Evolutionary conservation across 2,888 invertebrate genomes (phyloP), one percentile per base, ranked within the genome.

Genomic region (Clostera curtula): DNA sequence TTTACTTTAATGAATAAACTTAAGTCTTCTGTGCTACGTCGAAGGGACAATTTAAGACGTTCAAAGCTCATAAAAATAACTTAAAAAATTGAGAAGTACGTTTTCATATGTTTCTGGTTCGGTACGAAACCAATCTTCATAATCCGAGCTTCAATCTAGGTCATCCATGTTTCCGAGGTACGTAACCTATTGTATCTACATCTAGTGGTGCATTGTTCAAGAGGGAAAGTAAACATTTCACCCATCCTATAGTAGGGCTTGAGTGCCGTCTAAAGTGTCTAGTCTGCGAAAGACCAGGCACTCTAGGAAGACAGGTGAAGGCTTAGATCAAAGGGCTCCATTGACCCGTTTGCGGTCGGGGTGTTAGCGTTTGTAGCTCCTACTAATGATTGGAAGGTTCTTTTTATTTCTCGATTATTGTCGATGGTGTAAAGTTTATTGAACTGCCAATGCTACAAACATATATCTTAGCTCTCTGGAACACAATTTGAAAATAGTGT

Each of bases 251-350:
- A 59, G 62, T 57, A 54, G 53, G 55, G 47, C 56, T 57, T 55
- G 50, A 63, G 65, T 57, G 40, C 42, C 44, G 39, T 36, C 49
- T 47, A 49, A 64, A 74, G 73, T 67, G 71, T 67, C 67, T 67
- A 54, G 75, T 67, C 70, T 68, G 70, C 65, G 61, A 73, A 72
- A 74, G 69, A 66, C 64, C 65, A 60, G 64, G 57, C 58, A 49
- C 71, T 69, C 51, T 49, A 62, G 56, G 56, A 43, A 64, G 68
- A 62, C 67, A 75, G 76, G 74, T 73, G 62, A 70, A 70, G 49
- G 70, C 53, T 51, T 57, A 60, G 70, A 75, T 80, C 79, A 80
- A 82, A 80, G 75, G 60, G 68, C 66, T 60, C 60, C 68, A 74
- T 79, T 77, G 79, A 80, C 75, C 79, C 64, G 61, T 56, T 75